Evolutionary conservation across 2,888 invertebrate species (phyloP), one percentile per base, ranked within the genome.

Genomic region (Phortica magna): DNA sequence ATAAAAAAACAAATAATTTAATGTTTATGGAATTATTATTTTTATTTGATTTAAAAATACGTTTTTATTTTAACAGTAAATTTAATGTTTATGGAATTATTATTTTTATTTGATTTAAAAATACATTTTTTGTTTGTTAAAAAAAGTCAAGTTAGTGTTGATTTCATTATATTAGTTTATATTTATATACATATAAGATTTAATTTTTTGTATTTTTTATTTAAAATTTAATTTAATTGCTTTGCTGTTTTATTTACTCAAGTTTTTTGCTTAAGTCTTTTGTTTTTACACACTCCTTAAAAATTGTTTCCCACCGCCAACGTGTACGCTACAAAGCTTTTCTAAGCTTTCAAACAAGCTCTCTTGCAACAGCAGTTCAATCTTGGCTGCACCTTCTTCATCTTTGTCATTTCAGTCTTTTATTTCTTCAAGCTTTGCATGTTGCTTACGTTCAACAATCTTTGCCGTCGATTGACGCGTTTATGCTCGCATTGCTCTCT

Each of bases 201-300:
- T 59, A 59, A 59, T 43, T 7, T 43, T 43, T 7, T 59, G 14
- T 59, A 59, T 59, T 9, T 55, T 61, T 17, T 61, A 22, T 22
- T 59, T 19, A 6, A 5, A 0, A n/a, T 59, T 59, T 59, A 61
- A 17, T 61, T 19, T 0, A 61, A 61, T 61, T 61, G 19, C 4
- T 61, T 22, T 48, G 14, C 9, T 12, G 2, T 48, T 48, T 12
- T 12, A 48, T 48, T 48, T 48, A 61, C 4, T 17, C 39, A 71
- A 55, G 70, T 71, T 71, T 71, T 71, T 71, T 71, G 53, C 70
- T 71, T 71, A 71, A 71, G 70, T 71, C 70, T 71, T 39, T 71
- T 19, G 39, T 71, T 71, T 71, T 70, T 48, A 14, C 59, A 57
- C 73, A 39, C 31, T 31, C 31, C 31, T 31, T 31, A 31, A 31